These are phyloP conservation scores for Patella vulgata DNA, from an alignment of 1,140 invertebrate genomes.

Conservation along the genomic window DNA sequence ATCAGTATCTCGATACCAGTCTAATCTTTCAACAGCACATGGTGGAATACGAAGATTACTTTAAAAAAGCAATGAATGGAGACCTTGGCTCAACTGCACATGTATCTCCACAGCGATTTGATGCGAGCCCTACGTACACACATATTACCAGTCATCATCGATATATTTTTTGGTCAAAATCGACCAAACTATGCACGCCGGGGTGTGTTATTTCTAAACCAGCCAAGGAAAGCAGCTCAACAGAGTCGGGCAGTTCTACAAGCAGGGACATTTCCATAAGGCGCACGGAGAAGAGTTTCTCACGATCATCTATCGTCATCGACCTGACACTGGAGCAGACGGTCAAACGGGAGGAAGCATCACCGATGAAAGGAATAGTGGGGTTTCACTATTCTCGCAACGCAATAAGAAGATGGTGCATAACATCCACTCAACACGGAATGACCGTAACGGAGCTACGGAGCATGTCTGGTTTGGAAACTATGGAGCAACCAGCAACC, in stretches of 20 bases:
- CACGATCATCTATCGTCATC: constrained; percentile 20
- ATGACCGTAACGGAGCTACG: constrained; percentile 2
- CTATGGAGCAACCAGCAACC: not conserved
- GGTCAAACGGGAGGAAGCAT: constrained; percentile 35
- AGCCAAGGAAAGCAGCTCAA: not conserved
- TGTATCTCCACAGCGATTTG: no score
- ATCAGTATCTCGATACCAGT: not conserved
- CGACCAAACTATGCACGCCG: no score
- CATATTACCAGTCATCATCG: no score
- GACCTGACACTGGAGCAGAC: constrained; percentile 39
- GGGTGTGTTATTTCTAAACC: no score
- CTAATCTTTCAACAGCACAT: no score
- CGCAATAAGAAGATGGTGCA: no score
- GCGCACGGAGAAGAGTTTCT: constrained; percentile 26
- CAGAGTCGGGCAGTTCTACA: not conserved
- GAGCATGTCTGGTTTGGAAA: constrained; percentile 5
- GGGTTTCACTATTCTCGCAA: no score
- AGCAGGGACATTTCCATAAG: constrained; percentile 25
- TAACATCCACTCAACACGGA: not conserved
- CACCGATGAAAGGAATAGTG: not conserved
- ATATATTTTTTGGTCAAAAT: no score
- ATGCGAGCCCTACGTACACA: no score
- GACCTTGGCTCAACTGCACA: no score
- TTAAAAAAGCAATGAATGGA: no score
- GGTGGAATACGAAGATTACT: no score